A percentile compares a stretch with the other conserved stretches of the same genome.
These are phyloP conservation scores for Drosophila paulistorum DNA, from an alignment of 1,140 invertebrate species.

Conservation along the genomic window DNA sequence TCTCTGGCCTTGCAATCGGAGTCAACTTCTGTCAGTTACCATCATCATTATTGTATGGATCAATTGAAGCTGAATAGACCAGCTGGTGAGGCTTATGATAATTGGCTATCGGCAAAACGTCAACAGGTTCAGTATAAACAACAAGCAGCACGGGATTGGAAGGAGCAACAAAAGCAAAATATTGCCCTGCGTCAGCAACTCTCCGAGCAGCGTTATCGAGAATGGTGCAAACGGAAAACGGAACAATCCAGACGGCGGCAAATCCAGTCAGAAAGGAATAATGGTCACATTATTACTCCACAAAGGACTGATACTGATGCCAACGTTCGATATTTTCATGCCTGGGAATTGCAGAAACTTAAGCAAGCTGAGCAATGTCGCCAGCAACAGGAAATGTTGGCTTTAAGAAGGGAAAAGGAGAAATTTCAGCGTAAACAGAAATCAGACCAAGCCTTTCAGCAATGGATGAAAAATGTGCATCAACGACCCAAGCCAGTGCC, in stretches of 20 bases:
- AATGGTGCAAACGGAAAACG: constrained; percentile 46
- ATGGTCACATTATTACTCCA: not conserved
- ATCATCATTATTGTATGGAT: constrained; percentile 22
- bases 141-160: constrained; percentile 18
- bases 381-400: not conserved
- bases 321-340: constrained; percentile 18
- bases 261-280: not conserved
- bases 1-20: constrained; percentile 40
- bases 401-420: constrained; percentile 19
- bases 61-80: constrained; percentile 33
- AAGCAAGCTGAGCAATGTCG: constrained; percentile 38
- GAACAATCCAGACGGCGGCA: constrained; percentile 17
- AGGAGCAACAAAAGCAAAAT: constrained; percentile 16
- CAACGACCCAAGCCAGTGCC: constrained; percentile 69
- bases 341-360: constrained; percentile 54
- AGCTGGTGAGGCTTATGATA: constrained; percentile 55
- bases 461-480: constrained; percentile 50
- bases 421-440: constrained; percentile 34
- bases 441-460: constrained; percentile 45
- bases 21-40: constrained; percentile 25
- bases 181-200: constrained; percentile 28
- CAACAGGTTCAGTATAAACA: constrained; percentile 37
- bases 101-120: constrained; percentile 59
- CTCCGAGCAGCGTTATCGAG: constrained; percentile 42
- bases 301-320: not conserved